A percentile compares a stretch with the other conserved stretches of the same genome.
Evolutionary conservation across 2,113 vertebrate genomes (phyloP).

Genomic region (Melanotaenia duboulayi): DNA sequence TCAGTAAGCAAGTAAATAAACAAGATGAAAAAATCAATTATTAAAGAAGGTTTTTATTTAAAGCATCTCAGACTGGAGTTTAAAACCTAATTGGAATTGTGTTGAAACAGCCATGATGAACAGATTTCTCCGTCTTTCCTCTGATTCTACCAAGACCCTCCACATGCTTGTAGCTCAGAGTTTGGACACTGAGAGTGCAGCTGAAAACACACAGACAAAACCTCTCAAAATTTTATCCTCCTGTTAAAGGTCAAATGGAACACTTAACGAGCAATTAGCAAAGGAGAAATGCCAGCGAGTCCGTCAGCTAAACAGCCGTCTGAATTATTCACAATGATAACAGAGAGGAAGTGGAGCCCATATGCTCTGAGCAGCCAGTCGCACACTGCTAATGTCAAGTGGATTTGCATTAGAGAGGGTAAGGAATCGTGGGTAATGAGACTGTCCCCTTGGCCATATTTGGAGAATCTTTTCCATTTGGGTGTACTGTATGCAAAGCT

Average conservation of each 20-base stretch:
- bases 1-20: too few relatives aligned
- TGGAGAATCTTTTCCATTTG: neutral
- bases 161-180: neutral
- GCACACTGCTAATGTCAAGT: constrained; percentile 42
- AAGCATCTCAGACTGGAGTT: too few relatives aligned
- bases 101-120: neutral
- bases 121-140: neutral
- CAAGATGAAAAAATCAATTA: too few relatives aligned
- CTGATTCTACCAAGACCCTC: neutral
- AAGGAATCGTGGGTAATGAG: constrained; percentile 49
- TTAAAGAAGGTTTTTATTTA: too few relatives aligned
- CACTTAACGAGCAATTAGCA: constrained; percentile 66
- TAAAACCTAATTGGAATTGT: too few relatives aligned
- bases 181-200: neutral
- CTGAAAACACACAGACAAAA: constrained; percentile 27
- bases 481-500: neutral
- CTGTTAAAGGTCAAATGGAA: constrained; percentile 58
- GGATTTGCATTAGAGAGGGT: constrained; percentile 30
- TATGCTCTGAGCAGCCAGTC: constrained; percentile 49
- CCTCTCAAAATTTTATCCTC: constrained; percentile 21
- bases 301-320: constrained; percentile 39
- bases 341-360: constrained; percentile 28
- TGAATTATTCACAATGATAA: constrained; percentile 64
- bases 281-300: constrained; percentile 51
- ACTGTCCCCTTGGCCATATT: constrained; percentile 5